Conservation (phyloP, 2,797 vertebrate species). For the Oreonectes daqikongensis region DNA sequence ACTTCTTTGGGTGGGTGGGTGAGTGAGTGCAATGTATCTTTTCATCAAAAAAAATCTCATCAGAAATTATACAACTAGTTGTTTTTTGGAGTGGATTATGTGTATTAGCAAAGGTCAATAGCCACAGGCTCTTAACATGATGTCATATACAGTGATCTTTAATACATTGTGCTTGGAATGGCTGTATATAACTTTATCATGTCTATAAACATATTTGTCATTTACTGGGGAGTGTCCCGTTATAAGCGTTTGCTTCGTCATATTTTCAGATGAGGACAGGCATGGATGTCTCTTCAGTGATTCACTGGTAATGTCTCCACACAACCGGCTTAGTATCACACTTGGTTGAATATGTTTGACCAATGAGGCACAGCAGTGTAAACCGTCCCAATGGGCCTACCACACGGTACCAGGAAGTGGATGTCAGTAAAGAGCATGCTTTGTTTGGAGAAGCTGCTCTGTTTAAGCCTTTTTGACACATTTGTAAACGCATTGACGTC, state of each 20-base stretch:
- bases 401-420: constrained; percentile 76
- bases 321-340: constrained; percentile 16
- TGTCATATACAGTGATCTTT: neutral
- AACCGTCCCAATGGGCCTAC: constrained; percentile 55
- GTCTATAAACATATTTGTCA: neutral
- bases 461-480: constrained; percentile 44
- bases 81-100: neutral
- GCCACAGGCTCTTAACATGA: neutral
- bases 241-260: neutral
- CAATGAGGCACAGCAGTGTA: constrained; percentile 59
- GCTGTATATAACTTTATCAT: neutral
- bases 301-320: constrained; percentile 12
- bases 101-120: constrained; percentile 4
- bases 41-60: neutral
- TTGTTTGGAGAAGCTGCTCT: constrained; percentile 65
- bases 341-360: constrained; percentile 61
- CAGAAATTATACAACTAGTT: neutral
- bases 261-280: constrained; percentile 1
- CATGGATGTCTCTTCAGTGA: constrained; percentile 28
- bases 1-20: neutral
- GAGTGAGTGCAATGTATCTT: neutral
- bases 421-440: constrained; percentile 65
- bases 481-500: constrained; percentile 11
- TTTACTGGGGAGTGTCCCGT: constrained; percentile 12
- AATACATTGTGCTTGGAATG: neutral